These are phyloP conservation scores for Danionella cerebrum DNA, from an alignment of 2,113 vertebrate genomes.

Conservation along the genomic window DNA sequence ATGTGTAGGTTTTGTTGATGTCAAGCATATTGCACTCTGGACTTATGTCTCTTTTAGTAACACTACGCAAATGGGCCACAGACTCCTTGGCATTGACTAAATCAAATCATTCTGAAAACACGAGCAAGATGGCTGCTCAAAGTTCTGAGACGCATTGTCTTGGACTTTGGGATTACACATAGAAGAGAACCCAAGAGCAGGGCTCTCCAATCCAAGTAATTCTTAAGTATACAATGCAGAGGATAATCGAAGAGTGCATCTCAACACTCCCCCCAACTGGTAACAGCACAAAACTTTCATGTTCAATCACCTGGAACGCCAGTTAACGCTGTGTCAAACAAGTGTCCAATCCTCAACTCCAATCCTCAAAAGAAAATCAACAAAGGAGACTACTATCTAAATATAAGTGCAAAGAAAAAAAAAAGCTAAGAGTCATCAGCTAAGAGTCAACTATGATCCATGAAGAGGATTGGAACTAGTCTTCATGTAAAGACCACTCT, in stretches of 20 bases:
- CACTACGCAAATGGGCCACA: constrained; percentile 3
- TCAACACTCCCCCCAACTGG: constrained; percentile 28
- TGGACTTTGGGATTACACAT: neutral
- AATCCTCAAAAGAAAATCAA: constrained; percentile 2
- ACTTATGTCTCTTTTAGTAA: constrained; percentile 11
- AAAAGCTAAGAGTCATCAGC: neutral
- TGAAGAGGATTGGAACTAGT: neutral
- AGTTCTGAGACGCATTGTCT: neutral
- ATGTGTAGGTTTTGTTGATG: neutral
- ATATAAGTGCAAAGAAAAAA: neutral
- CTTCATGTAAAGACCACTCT: neutral
- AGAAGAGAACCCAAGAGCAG: neutral
- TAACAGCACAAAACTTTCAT: constrained; percentile 50
- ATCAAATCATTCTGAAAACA: neutral
- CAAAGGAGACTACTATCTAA: neutral
- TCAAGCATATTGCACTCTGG: constrained; percentile 8
- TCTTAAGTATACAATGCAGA: neutral
- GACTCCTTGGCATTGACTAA: constrained; percentile 24
- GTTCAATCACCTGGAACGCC: constrained; percentile 51
- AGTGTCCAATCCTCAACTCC: neutral
- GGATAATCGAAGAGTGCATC: constrained; percentile 1
- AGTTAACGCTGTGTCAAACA: constrained; percentile 38
- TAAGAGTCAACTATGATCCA: neutral
- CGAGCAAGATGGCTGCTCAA: neutral
- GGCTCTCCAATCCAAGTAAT: neutral